These are phyloP conservation scores for Spatulosminthurus flaviceps DNA, from an alignment of 2,888 invertebrate species.

Conservation along the genomic window DNA sequence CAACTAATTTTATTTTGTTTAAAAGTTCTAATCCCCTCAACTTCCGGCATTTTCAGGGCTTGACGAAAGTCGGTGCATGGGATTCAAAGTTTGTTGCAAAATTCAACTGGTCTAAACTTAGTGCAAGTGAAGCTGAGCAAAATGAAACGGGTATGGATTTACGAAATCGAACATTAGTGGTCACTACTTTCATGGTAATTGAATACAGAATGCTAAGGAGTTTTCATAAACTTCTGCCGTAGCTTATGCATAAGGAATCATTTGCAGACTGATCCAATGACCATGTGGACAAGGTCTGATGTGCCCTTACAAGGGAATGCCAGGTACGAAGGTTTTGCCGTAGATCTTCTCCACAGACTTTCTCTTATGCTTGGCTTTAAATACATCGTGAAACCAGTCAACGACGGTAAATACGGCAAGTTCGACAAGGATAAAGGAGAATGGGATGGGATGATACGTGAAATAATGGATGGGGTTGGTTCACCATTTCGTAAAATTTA, in stretches of 20 bases:
- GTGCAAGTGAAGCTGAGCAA: constrained; percentile 76
- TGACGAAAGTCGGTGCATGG: constrained; percentile 87
- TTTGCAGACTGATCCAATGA: constrained; percentile 51
- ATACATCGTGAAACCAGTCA: constrained; percentile 84
- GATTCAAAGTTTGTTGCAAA: constrained; percentile 73
- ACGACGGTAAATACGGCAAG: constrained; percentile 87
- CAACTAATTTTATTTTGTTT: too few species aligned
- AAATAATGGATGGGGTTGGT: constrained; percentile 81
- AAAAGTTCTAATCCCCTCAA: too few species aligned
- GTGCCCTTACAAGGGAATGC: constrained; percentile 51
- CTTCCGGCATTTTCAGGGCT: constrained; percentile 71
- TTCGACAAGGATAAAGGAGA: constrained; percentile 83
- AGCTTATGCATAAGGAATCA: too few species aligned
- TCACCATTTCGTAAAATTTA: too few species aligned
- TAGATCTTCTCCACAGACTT: constrained; percentile 68
- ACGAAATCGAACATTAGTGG: constrained; percentile 89
- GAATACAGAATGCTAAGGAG: constrained; percentile 65
- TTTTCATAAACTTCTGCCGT: background rate
- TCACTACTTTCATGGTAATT: constrained; percentile 86
- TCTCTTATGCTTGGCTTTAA: constrained; percentile 84
- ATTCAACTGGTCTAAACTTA: constrained; percentile 81
- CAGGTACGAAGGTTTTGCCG: constrained; percentile 68
- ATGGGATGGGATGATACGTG: constrained; percentile 91
- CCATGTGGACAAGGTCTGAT: constrained; percentile 53
- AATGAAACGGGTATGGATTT: constrained; percentile 87